Evolutionary conservation across 2,113 vertebrate species (phyloP), one percentile per base, ranked within the genome.

Genomic region (Myrmecobius fasciatus): DNA sequence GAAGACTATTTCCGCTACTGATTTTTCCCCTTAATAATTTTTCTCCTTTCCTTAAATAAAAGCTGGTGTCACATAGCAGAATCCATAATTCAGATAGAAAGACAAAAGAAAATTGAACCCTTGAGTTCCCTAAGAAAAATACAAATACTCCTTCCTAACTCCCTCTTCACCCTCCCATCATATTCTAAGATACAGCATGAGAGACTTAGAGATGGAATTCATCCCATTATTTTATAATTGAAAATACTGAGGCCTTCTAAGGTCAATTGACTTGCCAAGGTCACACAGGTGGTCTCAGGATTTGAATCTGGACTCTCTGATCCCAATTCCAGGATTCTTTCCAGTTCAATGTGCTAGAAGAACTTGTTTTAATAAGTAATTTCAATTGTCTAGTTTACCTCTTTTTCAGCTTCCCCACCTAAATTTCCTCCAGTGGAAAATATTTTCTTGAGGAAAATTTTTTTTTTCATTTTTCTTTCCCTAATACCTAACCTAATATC

Each of bases 41-140:
- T 52, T 17, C n/a, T 46, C 43, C n/a, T 8, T 9, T 26, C 93
- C 52, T 53, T 49, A 49, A 83, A 2, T 25, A 3, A 60, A 36
- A 49, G 2, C 24, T 90, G 28, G 3, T 25, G 56, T 17, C n/a
- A 83, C 1, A 0, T 0, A 20, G 1, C 0, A 26, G 25, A 75
- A 91, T 49, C 92, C 26, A 43, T 26, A 0, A 28, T 7, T 53
- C 28, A 53, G 4, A 3, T 20, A 6, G 1, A 89, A 22, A 36
- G 0, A 4, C 36, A 3, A 94, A 26, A 26, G 47, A n/a, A 26
- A 51, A 88, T 3, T 75, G 52, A 89, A 28, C 36, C 0, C 31
- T 14, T 25, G 1, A 0, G 11, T 2, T 2, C 22, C 8, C 0
- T 0, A 12, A 47, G 1, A 48, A 49, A 90, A 49, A 90, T 49